A percentile compares a stretch with the other conserved stretches of the same genome.
These are phyloP conservation scores for Montipora efflorescens DNA, from an alignment of 64 coral and sea anemone genomes.

Conservation along the genomic window DNA sequence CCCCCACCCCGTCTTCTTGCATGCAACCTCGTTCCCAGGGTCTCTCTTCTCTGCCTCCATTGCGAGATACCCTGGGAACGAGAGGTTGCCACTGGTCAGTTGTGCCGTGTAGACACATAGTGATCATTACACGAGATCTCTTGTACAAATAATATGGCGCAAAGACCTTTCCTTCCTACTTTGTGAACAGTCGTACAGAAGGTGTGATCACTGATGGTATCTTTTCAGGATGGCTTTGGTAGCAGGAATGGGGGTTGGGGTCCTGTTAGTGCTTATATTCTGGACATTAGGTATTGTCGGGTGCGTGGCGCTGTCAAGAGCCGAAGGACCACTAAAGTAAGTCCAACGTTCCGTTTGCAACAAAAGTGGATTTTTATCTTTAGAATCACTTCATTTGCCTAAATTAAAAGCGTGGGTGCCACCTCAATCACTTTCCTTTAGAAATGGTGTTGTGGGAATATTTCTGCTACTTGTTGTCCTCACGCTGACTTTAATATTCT, in stretches of 20 bases:
- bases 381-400: too few relatives aligned
- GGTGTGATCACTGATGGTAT: not conserved
- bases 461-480: slow-evolving; percentile 72
- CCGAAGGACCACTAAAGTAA: slow-evolving; percentile 82
- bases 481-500: slow-evolving; percentile 81
- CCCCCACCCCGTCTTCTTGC: too few relatives aligned
- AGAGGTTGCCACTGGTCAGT: too few relatives aligned
- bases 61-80: too few relatives aligned
- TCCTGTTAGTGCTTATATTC: slow-evolving; percentile 76
- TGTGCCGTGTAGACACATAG: not conserved
- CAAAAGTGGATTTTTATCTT: too few relatives aligned
- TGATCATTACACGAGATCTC: not conserved
- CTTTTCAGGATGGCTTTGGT: slow-evolving; percentile 69
- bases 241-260: slow-evolving; percentile 81
- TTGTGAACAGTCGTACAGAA: not conserved
- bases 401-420: not conserved
- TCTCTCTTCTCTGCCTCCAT: too few relatives aligned
- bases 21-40: too few relatives aligned
- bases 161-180: not conserved
- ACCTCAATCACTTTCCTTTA: not conserved
- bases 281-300: slow-evolving; percentile 90
- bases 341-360: not conserved
- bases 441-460: slow-evolving; percentile 94
- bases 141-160: not conserved
- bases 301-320: slow-evolving; percentile 84